A percentile compares a stretch with the other conserved stretches of the same genome.
phyloP scores from a whole-genome alignment of 2,888 invertebrate species.

The Icerya purchasi region DNA sequence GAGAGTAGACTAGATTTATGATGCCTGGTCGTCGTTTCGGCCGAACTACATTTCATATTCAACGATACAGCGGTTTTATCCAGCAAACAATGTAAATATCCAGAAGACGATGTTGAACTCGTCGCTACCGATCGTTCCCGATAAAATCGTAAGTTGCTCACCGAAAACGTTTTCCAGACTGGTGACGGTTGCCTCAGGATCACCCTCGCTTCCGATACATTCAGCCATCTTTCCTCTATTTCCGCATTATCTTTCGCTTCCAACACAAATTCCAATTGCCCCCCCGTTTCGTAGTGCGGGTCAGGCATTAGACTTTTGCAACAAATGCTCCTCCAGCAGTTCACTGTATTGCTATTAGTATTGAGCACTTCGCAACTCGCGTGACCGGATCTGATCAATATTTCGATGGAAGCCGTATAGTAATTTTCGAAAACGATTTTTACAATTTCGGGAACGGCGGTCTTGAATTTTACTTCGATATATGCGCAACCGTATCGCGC shows the following conservation, averaged over 20 bases:
- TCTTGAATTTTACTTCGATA: conserved; percentile 6
- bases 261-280: conserved; percentile 13
- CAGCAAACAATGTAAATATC: conserved; percentile 5
- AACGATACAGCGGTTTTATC: conserved; percentile 4
- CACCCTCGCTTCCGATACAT: conserved; percentile 15
- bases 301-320: conserved; percentile 13
- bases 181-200: conserved; percentile 15
- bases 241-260: neutral
- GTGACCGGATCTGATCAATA: conserved; percentile 2
- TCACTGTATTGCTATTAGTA: neutral
- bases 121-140: neutral
- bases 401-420: conserved; percentile 13
- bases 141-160: conserved; percentile 14
- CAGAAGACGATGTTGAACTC: neutral
- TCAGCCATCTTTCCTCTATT: conserved; percentile 8
- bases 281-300: conserved; percentile 14
- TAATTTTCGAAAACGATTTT: conserved; percentile 15
- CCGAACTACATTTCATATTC: conserved; percentile 6
- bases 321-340: conserved; percentile 11
- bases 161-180: conserved; percentile 12
- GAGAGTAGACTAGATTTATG: too few relatives aligned
- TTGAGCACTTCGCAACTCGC: neutral
- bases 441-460: conserved; percentile 5
- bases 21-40: neutral
- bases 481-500: neutral